Evolutionary conservation across 2,888 invertebrate species (phyloP), one percentile per base, ranked within the genome.

Genomic region (Tenthredo distinguenda): DNA sequence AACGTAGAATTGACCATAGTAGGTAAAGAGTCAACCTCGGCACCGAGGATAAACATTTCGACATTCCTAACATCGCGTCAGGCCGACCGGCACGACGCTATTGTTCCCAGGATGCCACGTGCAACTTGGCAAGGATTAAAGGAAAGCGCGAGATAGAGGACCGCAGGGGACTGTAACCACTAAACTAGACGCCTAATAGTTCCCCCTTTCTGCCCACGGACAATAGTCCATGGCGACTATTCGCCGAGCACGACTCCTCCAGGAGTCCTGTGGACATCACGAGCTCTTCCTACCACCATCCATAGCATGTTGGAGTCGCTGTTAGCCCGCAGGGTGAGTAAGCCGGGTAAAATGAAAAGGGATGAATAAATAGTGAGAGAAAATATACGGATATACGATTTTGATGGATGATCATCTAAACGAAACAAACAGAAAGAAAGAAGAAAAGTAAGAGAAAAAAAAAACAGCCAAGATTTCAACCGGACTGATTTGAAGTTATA

Each of bases 131-230:
- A 81, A 81, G 81, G 81, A 81, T 81, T 81, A 81, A 81, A 81
- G 81, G 81, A 81, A 81, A 37, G 81, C 81, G 81, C 58, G 81
- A 84, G 86, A 82, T 87, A 86, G 74, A 86, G 87, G 87, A 85
- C 86, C 86, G 81, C 72, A 76, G 90, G 86, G 87, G 86, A 87
- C 87, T 86, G 87, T 89, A 90, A 90, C 90, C 88, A 87, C 88
- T 89, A 90, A 90, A 90, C 90, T 90, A 90, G 90, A 86, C 88
- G 88, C 88, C 89, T 88, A 90, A 90, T 88, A 89, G 90, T 87
- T 89, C 88, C 87, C 86, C 87, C 86, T 87, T 87, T 87, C 79
- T 86, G 81, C 81, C 86, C 84, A 82, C 87, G 88, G 89, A 90
- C 90, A 90, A 90, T 89, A 87, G 88, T 85, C 89, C 85, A 84